Evolutionary conservation across 1,140 invertebrate species (phyloP), one percentile per base, ranked within the genome.

Genomic region (Limonius californicus): DNA sequence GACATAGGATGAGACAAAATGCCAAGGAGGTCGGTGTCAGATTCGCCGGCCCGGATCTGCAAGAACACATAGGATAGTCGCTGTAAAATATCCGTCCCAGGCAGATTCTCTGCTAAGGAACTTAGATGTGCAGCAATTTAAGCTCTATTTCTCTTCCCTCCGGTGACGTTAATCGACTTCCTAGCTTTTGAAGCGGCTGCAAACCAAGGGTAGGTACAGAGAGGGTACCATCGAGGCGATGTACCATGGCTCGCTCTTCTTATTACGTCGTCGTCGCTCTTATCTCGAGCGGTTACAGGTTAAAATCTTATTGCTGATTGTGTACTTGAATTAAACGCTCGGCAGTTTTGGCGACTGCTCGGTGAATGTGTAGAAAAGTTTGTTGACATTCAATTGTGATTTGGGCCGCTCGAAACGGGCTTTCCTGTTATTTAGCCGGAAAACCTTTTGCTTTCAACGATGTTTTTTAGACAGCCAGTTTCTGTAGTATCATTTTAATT

Each of bases 71-170:
- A 50, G 63, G 47, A 63, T 54, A 57, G 63, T 61, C 39, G 57
- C 27, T 71, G 68, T 71, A 73, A 74, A 72, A 74, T 69, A 71
- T 69, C 64, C 66, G 39, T 39, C 57, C 56, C 61, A 56, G 62
- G 68, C 68, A 69, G 68, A 71, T 68, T 71, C 68, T 63, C 66
- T 66, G 62, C 64, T 70, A 69, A 74, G 71, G 65, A 73, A 70
- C 70, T 72, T 71, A 69, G 71, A 75, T 74, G 70, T 70, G 69
- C 73, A 67, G 72, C 73, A 74, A 75, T 74, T 75, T 73, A 72
- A 68, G 69, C 71, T 69, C 70, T 72, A 72, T 73, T 74, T 73
- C 73, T 73, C 72, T 70, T 72, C 69, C 64, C 61, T 69, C 57
- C 64, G 64, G 65, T 74, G 71, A 74, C 73, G 68, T 74, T 75